Conservation (phyloP, 2,797 vertebrate genomes). For the Arvicola amphibius region DNA sequence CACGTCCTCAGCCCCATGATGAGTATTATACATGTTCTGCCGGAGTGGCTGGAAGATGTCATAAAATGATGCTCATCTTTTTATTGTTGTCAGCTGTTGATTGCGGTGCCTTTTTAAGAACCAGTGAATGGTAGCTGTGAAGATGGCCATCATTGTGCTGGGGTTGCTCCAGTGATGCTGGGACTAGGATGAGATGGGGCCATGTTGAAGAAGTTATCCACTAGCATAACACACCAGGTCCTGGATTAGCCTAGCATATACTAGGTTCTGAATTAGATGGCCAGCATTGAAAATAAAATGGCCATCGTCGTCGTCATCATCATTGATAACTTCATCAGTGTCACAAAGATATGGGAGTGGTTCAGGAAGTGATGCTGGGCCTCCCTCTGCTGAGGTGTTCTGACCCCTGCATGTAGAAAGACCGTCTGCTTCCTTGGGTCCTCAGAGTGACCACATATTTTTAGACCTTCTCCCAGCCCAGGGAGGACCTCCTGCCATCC, state of each 20-base stretch:
- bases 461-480: background rate
- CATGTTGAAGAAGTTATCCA: background rate
- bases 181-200: background rate
- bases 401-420: background rate
- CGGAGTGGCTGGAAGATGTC: background rate
- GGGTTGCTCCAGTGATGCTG: background rate
- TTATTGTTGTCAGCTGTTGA: background rate
- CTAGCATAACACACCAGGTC: background rate
- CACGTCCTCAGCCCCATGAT: background rate
- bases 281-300: background rate
- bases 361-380: background rate
- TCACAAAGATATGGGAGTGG: background rate
- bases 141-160: background rate
- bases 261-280: background rate
- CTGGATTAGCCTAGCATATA: background rate
- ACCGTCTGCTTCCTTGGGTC: too few relatives aligned
- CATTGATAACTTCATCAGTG: background rate
- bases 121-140: accelerated
- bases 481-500: background rate
- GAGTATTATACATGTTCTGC: background rate
- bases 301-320: too few relatives aligned
- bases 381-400: background rate
- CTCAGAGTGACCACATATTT: background rate
- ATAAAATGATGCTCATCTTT: background rate
- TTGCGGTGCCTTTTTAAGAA: background rate